A percentile compares a stretch with the other conserved stretches of the same genome.
phyloP scores from a whole-genome alignment of 2,888 invertebrate species.

The Drosophila formosana region DNA sequence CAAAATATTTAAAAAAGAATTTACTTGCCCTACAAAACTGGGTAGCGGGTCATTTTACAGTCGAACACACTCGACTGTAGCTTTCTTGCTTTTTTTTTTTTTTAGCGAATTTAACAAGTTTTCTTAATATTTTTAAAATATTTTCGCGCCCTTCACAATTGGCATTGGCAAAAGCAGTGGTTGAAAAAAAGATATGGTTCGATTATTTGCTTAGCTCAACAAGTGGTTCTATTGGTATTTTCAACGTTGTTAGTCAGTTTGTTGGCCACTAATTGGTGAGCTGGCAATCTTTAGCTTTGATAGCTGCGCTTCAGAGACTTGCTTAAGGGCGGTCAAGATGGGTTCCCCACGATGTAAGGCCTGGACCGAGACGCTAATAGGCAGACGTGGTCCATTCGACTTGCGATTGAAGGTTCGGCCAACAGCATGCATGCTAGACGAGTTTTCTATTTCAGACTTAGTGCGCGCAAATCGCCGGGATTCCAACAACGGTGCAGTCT shows the following conservation, averaged over 20 bases:
- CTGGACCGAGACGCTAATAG: constrained; percentile 68
- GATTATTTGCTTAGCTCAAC: constrained; percentile 32
- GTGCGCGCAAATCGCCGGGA: constrained; percentile 65
- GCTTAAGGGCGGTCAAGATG: constrained; percentile 65
- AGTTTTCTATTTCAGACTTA: constrained; percentile 63
- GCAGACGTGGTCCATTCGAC: constrained; percentile 61
- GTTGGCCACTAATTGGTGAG: constrained; percentile 55
- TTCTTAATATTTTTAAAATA: too few relatives aligned
- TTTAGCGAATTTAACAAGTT: too few relatives aligned
- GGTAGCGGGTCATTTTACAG: too few relatives aligned
- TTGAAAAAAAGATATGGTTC: background rate
- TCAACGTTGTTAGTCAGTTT: constrained; percentile 49
- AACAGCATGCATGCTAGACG: constrained; percentile 71
- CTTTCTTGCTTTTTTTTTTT: too few relatives aligned
- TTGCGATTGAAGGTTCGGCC: constrained; percentile 71
- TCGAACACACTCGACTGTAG: too few relatives aligned
- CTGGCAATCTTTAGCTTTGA: constrained; percentile 50
- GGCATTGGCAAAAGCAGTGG: constrained; percentile 28
- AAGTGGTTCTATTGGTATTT: constrained; percentile 56
- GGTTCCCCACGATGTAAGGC: constrained; percentile 69
- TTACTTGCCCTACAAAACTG: too few relatives aligned
- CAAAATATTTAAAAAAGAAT: too few relatives aligned
- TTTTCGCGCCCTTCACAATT: too few relatives aligned
- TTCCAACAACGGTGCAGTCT: constrained; percentile 21
- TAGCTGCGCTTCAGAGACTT: constrained; percentile 64